phyloP scores from a whole-genome alignment of 2,888 invertebrate genomes.

The Drosophila cyrtoloma region DNA sequence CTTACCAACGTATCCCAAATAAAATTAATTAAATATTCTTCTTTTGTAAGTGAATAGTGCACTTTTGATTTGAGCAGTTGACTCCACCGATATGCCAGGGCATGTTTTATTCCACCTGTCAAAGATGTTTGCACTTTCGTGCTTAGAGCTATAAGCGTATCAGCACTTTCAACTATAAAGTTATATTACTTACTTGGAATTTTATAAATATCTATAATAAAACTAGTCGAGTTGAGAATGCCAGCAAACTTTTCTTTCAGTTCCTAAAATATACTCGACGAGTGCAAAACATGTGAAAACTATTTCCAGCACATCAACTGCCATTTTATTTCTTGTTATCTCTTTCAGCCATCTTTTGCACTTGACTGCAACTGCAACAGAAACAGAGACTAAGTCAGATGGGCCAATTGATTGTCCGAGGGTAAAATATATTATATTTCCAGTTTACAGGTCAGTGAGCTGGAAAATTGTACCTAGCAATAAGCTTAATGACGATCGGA shows the following conservation, averaged over 20 bases:
- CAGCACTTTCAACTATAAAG: not conserved
- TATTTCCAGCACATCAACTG: not conserved
- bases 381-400: not conserved
- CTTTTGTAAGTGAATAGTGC: not conserved
- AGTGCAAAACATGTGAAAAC: not conserved
- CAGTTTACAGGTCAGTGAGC: slow-evolving; percentile 1
- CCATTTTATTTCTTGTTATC: not conserved
- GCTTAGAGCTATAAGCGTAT: not conserved
- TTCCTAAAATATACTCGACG: not conserved
- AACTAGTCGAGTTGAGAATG: not conserved
- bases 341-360: not conserved
- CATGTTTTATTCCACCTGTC: not conserved
- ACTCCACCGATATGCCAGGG: not conserved
- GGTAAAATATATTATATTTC: not conserved
- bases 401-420: not conserved
- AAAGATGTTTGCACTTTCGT: not conserved
- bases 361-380: not conserved
- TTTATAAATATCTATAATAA: not conserved
- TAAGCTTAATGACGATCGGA: not conserved
- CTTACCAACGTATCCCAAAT: not conserved
- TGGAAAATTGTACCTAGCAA: not conserved
- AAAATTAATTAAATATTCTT: not conserved
- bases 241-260: not conserved
- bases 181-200: not conserved
- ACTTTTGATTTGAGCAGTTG: not conserved